phyloP scores from a whole-genome alignment of 2,888 invertebrate species.

The Brachypalpus laphriformis region DNA sequence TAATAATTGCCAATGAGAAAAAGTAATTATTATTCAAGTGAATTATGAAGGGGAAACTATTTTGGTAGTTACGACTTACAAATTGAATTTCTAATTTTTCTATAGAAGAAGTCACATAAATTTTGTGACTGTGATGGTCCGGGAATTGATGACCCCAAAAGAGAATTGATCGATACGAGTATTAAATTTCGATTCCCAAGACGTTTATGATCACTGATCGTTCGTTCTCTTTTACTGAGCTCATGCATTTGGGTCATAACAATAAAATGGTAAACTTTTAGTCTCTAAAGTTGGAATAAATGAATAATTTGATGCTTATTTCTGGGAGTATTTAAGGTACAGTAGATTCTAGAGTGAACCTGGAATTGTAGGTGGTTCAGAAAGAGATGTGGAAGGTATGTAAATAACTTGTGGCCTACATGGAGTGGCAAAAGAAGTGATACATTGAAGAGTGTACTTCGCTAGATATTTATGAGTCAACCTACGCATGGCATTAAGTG shows the following conservation, averaged over 20 bases:
- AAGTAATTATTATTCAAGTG: conserved; percentile 1
- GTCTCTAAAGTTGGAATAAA: not conserved
- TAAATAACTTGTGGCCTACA: not conserved
- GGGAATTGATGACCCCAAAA: not conserved
- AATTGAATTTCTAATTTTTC: conserved; percentile 11
- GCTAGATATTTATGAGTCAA: too few species aligned
- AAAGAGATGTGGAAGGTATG: not conserved
- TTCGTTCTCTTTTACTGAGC: conserved; percentile 7
- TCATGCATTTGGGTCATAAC: conserved; percentile 33
- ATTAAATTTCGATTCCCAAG: not conserved
- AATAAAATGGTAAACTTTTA: not conserved
- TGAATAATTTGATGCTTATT: not conserved
- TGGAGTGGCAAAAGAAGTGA: not conserved
- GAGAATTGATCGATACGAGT: not conserved
- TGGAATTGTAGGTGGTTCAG: not conserved
- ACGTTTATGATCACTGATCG: not conserved
- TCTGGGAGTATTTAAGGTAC: not conserved
- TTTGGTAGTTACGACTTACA: not conserved
- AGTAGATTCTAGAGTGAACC: not conserved
- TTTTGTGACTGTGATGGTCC: not conserved
- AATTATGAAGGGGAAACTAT: not conserved
- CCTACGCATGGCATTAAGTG: too few species aligned
- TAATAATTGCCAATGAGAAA: conserved; percentile 5
- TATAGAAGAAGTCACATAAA: not conserved
- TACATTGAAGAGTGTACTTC: too few species aligned